Base-by-base conservation (phyloP, 2,797 vertebrate genomes). In the Siniperca scherzeri region DNA sequence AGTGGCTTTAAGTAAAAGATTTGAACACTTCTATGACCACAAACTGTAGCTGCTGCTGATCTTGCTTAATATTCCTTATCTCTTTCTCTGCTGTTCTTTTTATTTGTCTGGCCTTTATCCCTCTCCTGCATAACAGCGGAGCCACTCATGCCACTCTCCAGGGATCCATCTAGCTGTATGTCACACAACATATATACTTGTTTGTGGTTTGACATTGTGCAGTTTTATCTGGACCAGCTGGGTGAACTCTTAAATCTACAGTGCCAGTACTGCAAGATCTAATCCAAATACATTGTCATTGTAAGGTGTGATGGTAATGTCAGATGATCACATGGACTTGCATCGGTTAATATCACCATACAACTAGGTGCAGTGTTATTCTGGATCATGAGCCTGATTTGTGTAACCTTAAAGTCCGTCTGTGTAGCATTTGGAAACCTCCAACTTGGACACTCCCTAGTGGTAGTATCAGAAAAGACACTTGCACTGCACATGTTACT, bases 151-250 rank as follows among this genome's bases (percentile, higher is more conserved):
- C 79, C 83, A 88, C 74, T 95, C 96, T 87, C 95, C 96, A 77
- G 96, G 96, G 92, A 96, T 90, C 86, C 95, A 95, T 89, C 95
- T 97, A 70, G 93, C 95, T 88, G 97, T 97, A 97, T 87, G 96
- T 56, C 61, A 82, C 46, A 30, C 56, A 70, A 21, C 59, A 60
- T 16, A 70, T 21, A 22, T 13, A 52, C 11, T 46, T 46, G 11
- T 80, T 61, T 59, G 25, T 78, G 11, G 40, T 66, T 78, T 50
- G n/a, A 72, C 7, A n/a, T 16, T 57, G 46, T 70, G 33, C 1
- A 3, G 25, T 25, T 77, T 44, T 53, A 48, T 25, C 40, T 69
- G 36, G 36, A 67, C 27, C 36, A 25, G 30, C 14, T 8, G 25
- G 16, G 25, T 56, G n/a, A 70, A 57, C 10, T 70, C 36, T 44